Percentiles rank a stretch among this genome's conserved stretches.
Conservation (phyloP, 2,113 vertebrate species). For the Corvus moneduloides region DNA sequence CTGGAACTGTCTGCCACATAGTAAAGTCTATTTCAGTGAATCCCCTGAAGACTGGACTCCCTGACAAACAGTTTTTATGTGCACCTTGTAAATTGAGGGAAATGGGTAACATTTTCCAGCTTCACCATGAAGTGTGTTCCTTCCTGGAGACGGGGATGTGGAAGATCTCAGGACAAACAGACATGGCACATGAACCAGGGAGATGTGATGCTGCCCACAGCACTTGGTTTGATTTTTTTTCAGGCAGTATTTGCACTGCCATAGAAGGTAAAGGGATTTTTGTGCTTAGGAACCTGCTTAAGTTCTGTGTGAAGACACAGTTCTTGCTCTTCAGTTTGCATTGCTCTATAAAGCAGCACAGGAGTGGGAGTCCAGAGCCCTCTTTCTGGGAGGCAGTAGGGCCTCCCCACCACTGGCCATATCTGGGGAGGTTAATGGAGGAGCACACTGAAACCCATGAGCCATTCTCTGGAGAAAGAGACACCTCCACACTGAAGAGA, state of each 20-base stretch:
- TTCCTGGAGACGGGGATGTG: not conserved
- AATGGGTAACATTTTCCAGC: not conserved
- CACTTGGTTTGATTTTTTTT: not conserved
- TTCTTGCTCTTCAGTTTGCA: not conserved
- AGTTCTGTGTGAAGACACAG: not conserved
- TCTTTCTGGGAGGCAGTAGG: not conserved
- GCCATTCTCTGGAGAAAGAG: not conserved
- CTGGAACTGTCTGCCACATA: not conserved
- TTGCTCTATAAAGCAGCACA: not conserved
- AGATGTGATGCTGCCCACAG: not conserved
- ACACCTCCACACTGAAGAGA: not conserved
- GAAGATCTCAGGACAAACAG: not conserved
- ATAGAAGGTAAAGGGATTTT: not conserved
- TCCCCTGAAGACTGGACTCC: not conserved
- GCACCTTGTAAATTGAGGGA: not conserved
- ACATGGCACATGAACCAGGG: not conserved
- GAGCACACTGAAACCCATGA: not conserved
- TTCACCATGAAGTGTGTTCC: not conserved
- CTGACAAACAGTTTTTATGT: not conserved
- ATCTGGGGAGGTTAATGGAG: not conserved
- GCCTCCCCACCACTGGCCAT: not conserved
- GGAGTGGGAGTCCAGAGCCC: not conserved
- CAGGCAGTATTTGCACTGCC: not conserved
- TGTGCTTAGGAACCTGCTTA: not conserved
- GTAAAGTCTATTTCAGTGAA: not conserved